These are phyloP conservation scores for Cheilosia variabilis DNA, from an alignment of 2,888 invertebrate species.

Conservation along the genomic window DNA sequence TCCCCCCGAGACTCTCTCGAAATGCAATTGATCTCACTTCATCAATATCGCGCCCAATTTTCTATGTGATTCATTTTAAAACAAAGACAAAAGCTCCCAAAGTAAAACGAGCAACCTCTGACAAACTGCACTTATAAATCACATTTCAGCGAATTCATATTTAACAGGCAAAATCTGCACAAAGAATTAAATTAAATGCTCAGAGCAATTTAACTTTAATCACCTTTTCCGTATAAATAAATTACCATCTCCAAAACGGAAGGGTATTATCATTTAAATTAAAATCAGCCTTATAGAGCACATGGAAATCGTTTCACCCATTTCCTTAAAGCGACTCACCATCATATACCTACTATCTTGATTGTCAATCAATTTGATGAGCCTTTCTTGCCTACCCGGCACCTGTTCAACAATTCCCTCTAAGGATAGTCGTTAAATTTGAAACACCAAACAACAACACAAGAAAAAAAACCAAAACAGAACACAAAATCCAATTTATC, in stretches of 20 bases:
- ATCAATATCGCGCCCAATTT: too few species aligned
- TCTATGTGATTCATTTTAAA: too few species aligned
- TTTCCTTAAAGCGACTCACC: background rate
- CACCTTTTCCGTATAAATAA: constrained; percentile 32
- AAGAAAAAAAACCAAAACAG: background rate
- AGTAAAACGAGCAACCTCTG: too few species aligned
- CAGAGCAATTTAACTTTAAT: constrained; percentile 18
- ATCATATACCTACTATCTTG: constrained; percentile 11
- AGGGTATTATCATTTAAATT: constrained; percentile 45
- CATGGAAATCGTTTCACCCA: background rate
- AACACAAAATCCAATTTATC: constrained; percentile 24
- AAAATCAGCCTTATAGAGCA: constrained; percentile 31
- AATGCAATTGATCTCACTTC: background rate
- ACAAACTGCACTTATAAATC: too few species aligned
- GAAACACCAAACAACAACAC: background rate
- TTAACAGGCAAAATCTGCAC: background rate
- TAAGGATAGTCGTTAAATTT: constrained; percentile 24
- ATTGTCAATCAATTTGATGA: constrained; percentile 53
- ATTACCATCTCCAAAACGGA: constrained; percentile 29
- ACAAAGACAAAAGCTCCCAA: too few species aligned
- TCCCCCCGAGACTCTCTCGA: too few species aligned
- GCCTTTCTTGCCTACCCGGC: constrained; percentile 11
- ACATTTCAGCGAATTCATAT: background rate
- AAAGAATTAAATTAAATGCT: background rate
- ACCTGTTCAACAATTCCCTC: background rate